Percentiles rank a stretch among this genome's conserved stretches.
These are phyloP conservation scores for Gasteruption jaculator DNA, from an alignment of 2,888 invertebrate genomes.

Conservation along the genomic window DNA sequence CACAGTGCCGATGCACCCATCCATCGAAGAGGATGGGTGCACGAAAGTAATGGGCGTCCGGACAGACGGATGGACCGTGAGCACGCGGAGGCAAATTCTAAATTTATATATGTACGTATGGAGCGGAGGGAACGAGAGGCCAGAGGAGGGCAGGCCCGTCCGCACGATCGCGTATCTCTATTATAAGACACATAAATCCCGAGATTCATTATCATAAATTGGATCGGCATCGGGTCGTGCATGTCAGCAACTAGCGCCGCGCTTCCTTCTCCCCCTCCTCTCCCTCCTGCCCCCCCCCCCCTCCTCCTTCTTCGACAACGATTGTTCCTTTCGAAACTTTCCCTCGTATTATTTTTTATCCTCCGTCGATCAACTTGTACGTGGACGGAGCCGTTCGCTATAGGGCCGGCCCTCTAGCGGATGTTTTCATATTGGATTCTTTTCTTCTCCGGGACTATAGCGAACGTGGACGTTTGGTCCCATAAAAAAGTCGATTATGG, in stretches of 20 bases:
- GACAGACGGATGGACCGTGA: conserved; percentile 32
- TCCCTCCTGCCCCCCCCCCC: conserved; percentile 3
- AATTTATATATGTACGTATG: no score
- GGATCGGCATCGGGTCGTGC: conserved; percentile 35
- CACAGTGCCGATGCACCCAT: conserved; percentile 30
- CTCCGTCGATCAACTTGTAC: not conserved
- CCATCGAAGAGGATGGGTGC: conserved; percentile 30
- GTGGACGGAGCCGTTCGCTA: not conserved
- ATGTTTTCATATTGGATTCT: no score
- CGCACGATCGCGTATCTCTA: conserved; percentile 34
- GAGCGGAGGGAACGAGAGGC: no score
- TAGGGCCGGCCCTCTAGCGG: no score
- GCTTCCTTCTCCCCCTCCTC: conserved; percentile 6
- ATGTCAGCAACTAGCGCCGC: conserved; percentile 20
- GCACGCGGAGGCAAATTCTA: conserved; percentile 34
- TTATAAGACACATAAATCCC: conserved; percentile 41
- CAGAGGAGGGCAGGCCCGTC: conserved; percentile 28
- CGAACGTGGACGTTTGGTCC: no score
- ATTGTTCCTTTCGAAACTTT: conserved; percentile 2
- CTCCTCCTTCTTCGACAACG: not conserved
- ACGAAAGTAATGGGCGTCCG: conserved; percentile 18
- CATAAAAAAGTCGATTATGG: no score
- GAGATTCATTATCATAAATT: conserved; percentile 46
- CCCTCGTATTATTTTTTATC: conserved; percentile 1
- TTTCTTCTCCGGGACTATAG: no score